Conservation (phyloP, 1,140 invertebrate species). For the Papilio helenus region DNA sequence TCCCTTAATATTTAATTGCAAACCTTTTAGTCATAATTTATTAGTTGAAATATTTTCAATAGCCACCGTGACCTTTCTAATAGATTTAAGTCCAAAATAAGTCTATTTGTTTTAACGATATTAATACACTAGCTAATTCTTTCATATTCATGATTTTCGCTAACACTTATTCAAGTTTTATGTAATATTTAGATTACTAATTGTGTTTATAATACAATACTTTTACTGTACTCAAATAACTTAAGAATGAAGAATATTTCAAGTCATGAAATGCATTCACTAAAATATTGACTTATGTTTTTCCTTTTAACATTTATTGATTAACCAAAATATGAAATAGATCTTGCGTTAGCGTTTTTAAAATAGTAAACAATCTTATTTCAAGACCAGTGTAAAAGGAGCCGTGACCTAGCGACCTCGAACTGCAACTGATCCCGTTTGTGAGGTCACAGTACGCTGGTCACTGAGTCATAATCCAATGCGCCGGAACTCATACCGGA, state of each 20-base stretch:
- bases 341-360: neutral
- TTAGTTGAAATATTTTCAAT: neutral
- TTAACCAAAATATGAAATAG: no score
- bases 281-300: neutral
- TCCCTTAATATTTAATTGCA: neutral
- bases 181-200: no score
- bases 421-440: neutral
- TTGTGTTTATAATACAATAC: no score
- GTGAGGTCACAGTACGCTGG: neutral
- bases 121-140: no score
- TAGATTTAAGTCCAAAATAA: neutral
- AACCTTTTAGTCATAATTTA: neutral
- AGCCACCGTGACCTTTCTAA: neutral
- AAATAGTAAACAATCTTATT: neutral
- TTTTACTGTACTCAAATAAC: no score
- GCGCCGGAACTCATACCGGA: slow-evolving; percentile 22
- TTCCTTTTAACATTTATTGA: neutral
- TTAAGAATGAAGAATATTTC: no score
- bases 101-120: no score
- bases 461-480: slow-evolving; percentile 8
- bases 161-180: no score
- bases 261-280: neutral
- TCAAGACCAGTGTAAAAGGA: neutral
- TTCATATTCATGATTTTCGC: no score
- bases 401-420: slow-evolving; percentile 28